Percentiles rank a stretch among this genome's conserved stretches.
Conservation (phyloP, 2,113 vertebrate species). For the Catharus fuscescens region DNA sequence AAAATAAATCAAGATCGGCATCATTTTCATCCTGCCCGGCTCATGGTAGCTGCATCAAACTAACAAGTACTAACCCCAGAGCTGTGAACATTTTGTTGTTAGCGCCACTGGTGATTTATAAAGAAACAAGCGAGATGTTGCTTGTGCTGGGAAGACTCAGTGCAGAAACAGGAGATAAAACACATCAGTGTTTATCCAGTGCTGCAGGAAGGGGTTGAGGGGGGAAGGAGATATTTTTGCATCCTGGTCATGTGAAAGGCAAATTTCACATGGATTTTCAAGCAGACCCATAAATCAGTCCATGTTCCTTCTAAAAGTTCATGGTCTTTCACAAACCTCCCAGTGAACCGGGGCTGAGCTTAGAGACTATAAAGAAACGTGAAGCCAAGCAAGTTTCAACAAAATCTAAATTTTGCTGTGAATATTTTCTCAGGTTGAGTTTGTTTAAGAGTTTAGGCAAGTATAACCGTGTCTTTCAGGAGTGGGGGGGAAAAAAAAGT, state of each 20-base stretch:
- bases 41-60: neutral
- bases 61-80: neutral
- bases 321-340: constrained; percentile 33
- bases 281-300: constrained; percentile 55
- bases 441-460: constrained; percentile 23
- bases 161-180: constrained; percentile 31
- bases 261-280: constrained; percentile 56
- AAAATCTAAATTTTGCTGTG: neutral
- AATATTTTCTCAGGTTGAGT: constrained; percentile 26
- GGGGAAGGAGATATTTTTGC: constrained; percentile 24
- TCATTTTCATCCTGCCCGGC: neutral
- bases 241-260: neutral
- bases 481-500: neutral
- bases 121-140: neutral
- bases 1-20: constrained; percentile 10
- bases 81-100: neutral
- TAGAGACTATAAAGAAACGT: constrained; percentile 28
- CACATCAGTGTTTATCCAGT: neutral
- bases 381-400: constrained; percentile 42
- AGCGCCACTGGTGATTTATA: constrained; percentile 1
- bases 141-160: neutral
- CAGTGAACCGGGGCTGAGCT: constrained; percentile 17
- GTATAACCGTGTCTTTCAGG: neutral
- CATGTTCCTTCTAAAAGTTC: constrained; percentile 34
- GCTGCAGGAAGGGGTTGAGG: neutral